Conservation (phyloP, 2,888 invertebrate genomes). For the Drosophila meridionalis region DNA sequence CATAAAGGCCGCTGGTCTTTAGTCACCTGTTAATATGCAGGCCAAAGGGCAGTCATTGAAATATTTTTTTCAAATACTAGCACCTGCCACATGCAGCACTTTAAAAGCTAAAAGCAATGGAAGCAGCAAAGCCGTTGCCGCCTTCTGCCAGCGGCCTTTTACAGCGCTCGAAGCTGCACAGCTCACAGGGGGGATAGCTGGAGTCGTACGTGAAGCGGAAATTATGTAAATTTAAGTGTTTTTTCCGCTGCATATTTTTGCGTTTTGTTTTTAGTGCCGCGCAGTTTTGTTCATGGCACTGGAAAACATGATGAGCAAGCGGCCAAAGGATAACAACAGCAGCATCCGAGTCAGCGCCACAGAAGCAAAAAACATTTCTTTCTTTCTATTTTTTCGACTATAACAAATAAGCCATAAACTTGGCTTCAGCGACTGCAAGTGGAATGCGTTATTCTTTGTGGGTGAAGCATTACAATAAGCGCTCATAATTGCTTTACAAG, state of each 20-base stretch:
- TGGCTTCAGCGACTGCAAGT: slow-evolving; percentile 23
- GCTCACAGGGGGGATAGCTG: not conserved
- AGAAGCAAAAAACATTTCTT: slow-evolving; percentile 3
- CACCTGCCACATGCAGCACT: slow-evolving; percentile 51
- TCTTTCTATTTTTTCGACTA: slow-evolving; percentile 13
- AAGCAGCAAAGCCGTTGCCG: slow-evolving; percentile 21
- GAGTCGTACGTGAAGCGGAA: slow-evolving; percentile 65
- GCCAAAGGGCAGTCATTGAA: slow-evolving; percentile 46
- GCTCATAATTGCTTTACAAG: slow-evolving; percentile 39
- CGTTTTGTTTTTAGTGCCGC: slow-evolving; percentile 54
- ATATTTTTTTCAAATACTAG: slow-evolving; percentile 24
- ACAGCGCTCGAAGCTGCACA: slow-evolving; percentile 7
- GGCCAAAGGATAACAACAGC: slow-evolving; percentile 44
- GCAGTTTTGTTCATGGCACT: slow-evolving; percentile 66
- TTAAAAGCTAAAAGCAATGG: slow-evolving; percentile 48
- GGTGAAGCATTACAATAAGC: slow-evolving; percentile 12
- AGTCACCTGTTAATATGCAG: slow-evolving; percentile 61
- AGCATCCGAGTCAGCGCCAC: slow-evolving; percentile 16
- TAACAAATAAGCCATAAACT: slow-evolving; percentile 54
- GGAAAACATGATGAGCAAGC: slow-evolving; percentile 72
- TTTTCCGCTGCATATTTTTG: slow-evolving; percentile 62
- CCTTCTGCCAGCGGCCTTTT: slow-evolving; percentile 41
- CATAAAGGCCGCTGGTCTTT: slow-evolving; percentile 46
- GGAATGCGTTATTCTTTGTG: slow-evolving; percentile 13
- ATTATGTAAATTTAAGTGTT: slow-evolving; percentile 76